A percentile compares a stretch with the other conserved stretches of the same genome.
Conservation (phyloP, 2,797 vertebrate species). For the Macropodus opercularis region DNA sequence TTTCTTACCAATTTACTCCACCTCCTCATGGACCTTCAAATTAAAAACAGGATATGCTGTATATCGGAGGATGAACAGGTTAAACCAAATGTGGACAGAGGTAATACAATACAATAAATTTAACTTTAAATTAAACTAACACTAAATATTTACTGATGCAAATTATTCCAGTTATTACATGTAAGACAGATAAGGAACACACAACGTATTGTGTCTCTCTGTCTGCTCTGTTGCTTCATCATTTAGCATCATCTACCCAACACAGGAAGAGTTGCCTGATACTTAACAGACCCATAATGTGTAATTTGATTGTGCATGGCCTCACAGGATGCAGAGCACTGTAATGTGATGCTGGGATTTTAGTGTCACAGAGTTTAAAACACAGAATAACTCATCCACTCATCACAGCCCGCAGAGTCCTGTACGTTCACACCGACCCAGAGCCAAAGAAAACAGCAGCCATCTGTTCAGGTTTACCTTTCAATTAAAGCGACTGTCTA, state of each 20-base stretch:
- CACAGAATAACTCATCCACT: conserved; percentile 10
- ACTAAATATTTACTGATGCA: no score
- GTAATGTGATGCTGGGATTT: conserved; percentile 29
- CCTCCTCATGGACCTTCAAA: no score
- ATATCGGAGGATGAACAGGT: no score
- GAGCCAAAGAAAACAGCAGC: conserved; percentile 4
- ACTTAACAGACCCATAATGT: conserved; percentile 25
- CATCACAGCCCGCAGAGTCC: conserved; percentile 1
- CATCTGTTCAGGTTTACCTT: conserved; percentile 34
- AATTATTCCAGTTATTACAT: background rate
- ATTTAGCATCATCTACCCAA: conserved; percentile 6
- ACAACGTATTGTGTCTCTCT: background rate
- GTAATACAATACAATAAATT: background rate
- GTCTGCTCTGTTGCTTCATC: background rate
- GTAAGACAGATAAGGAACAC: background rate
- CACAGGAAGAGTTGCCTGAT: conserved; percentile 11
- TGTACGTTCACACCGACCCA: background rate
- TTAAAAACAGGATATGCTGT: accelerated
- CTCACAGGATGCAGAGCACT: conserved; percentile 13
- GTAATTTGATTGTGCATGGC: conserved; percentile 25
- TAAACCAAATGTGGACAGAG: background rate
- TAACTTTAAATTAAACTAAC: background rate
- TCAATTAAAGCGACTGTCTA: conserved; percentile 22
- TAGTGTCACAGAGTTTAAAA: background rate
- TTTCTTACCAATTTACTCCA: background rate